Percentiles rank a stretch among this genome's conserved stretches.
Conservation (phyloP, 2,888 invertebrate species). For the Fragum whitleyi region DNA sequence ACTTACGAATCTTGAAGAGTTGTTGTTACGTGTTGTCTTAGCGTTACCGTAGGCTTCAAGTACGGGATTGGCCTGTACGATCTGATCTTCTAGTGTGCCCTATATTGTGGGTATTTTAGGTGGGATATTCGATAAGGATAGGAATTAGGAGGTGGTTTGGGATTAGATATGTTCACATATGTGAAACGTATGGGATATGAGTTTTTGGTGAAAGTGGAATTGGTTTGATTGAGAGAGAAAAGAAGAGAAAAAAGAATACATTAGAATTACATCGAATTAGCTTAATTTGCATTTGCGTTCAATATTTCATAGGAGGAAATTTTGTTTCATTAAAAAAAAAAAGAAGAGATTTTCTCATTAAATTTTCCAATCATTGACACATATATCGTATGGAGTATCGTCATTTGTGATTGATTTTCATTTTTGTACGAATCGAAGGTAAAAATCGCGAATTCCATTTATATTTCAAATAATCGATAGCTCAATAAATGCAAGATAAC, state of each 20-base stretch:
- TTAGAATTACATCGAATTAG: background rate
- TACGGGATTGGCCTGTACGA: constrained; percentile 90
- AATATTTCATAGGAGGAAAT: too few species aligned
- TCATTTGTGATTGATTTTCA: too few species aligned
- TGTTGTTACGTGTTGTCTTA: constrained; percentile 93
- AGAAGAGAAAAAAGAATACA: constrained; percentile 27
- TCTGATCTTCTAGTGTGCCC: background rate
- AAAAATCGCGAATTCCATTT: too few species aligned
- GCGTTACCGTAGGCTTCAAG: constrained; percentile 84
- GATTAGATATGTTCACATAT: background rate
- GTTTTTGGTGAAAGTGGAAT: constrained; percentile 6
- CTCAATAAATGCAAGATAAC: too few species aligned
- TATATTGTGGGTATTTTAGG: constrained; percentile 1
- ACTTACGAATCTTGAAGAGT: constrained; percentile 99
- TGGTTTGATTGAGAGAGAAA: constrained; percentile 22
- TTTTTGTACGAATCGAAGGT: too few species aligned
- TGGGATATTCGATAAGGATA: background rate
- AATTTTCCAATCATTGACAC: too few species aligned
- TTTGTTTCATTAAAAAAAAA: too few species aligned
- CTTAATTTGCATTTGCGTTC: too few species aligned
- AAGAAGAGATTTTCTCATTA: too few species aligned
- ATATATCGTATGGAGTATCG: too few species aligned
- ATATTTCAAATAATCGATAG: too few species aligned
- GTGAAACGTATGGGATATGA: background rate
- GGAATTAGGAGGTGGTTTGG: background rate